Conservation (phyloP, 1,140 invertebrate genomes). For the Tetragonula clypearis region DNA sequence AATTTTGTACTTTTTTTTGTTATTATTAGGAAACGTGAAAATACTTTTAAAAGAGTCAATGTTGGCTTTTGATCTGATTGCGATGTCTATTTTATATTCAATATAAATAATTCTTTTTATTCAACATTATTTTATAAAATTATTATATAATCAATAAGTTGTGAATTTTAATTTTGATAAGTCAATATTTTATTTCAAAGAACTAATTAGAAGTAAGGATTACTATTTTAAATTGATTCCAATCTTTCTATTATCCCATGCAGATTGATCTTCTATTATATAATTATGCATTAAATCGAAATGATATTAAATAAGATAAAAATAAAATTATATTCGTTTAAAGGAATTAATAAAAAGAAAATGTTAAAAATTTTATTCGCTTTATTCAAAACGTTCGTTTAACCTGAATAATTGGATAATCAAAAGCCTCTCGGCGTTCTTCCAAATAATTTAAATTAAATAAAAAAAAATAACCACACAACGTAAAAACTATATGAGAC, state of each 20-base stretch:
- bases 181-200: neutral
- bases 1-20: too few species aligned
- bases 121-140: too few species aligned
- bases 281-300: neutral
- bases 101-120: neutral
- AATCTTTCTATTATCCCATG: neutral
- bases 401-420: neutral
- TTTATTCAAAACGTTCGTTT: neutral
- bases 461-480: neutral
- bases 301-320: neutral
- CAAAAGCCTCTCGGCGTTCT: neutral
- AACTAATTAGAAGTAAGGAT: neutral
- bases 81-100: neutral
- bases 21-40: too few species aligned
- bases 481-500: neutral
- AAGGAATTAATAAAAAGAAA: neutral
- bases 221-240: neutral
- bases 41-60: too few species aligned
- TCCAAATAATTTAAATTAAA: neutral
- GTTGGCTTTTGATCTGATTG: too few species aligned
- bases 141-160: too few species aligned
- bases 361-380: neutral
- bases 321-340: neutral
- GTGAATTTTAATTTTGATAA: too few species aligned
- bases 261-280: neutral